phyloP scores from a whole-genome alignment of 2,113 vertebrate species.

The Malurus melanocephalus region DNA sequence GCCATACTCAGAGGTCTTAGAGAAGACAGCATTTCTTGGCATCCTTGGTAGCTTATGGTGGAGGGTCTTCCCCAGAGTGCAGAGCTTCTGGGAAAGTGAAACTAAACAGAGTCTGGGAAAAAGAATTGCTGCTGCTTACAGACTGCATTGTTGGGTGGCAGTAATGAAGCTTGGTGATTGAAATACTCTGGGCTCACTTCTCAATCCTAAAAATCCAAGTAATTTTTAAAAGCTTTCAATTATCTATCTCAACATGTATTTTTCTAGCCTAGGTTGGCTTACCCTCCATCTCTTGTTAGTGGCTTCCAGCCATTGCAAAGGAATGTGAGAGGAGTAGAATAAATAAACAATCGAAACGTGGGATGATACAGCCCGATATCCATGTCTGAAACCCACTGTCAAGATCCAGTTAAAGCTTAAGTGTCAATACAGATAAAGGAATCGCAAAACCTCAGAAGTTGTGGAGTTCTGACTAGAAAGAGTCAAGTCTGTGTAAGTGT shows the following conservation, averaged over 20 bases:
- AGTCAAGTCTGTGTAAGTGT: accelerated
- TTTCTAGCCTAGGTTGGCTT: not conserved
- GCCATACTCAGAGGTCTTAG: not conserved
- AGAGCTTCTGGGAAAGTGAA: not conserved
- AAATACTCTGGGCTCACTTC: not conserved
- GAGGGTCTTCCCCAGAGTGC: not conserved
- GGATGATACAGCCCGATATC: not conserved
- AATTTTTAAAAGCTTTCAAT: not conserved
- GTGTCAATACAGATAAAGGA: not conserved
- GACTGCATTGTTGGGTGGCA: not conserved
- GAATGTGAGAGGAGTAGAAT: not conserved
- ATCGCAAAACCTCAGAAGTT: not conserved
- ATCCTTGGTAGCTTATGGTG: not conserved
- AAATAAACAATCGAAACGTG: not conserved
- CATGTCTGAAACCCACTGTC: not conserved
- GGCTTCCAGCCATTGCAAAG: not conserved
- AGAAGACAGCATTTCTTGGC: not conserved
- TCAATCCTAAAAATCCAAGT: not conserved
- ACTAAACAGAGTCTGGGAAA: not conserved
- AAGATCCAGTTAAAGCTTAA: not conserved
- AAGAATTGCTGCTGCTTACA: not conserved
- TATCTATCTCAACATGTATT: not conserved
- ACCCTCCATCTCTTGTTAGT: not conserved
- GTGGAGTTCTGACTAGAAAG: not conserved
- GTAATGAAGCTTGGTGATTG: not conserved